phyloP scores from a whole-genome alignment of 1,140 invertebrate species.

The Ephestia elutella region DNA sequence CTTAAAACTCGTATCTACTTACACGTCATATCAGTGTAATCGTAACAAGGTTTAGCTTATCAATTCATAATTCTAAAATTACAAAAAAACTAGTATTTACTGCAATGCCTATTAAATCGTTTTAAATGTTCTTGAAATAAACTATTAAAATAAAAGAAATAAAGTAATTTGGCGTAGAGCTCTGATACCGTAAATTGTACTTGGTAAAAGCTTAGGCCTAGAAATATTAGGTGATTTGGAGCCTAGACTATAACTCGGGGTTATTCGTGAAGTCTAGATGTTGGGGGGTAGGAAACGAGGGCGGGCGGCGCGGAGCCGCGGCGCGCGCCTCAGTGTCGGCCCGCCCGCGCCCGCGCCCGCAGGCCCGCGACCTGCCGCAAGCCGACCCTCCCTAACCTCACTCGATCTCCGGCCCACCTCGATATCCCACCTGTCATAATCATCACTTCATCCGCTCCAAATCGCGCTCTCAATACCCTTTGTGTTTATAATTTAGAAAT shows the following conservation, averaged over 20 bases:
- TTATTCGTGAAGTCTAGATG: slow-evolving; percentile 12
- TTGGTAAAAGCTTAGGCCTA: not conserved
- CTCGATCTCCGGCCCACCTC: slow-evolving; percentile 39
- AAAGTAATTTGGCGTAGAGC: no score
- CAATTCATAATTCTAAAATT: no score
- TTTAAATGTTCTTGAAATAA: no score
- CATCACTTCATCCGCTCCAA: slow-evolving; percentile 25
- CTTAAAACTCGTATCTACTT: no score
- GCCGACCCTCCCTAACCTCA: slow-evolving; percentile 47
- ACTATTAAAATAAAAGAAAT: no score
- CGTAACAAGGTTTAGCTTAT: no score
- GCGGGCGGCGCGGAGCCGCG: slow-evolving; percentile 27
- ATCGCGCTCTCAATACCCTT: slow-evolving; percentile 13
- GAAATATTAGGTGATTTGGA: not conserved
- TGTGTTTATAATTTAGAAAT: not conserved
- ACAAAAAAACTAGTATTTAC: no score
- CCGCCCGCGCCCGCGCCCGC: slow-evolving; percentile 62
- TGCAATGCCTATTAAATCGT: no score
- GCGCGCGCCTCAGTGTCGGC: slow-evolving; percentile 63
- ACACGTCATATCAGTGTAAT: no score
- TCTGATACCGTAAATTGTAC: not conserved
- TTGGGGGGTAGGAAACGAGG: slow-evolving; percentile 34
- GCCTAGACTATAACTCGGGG: not conserved
- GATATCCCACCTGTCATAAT: slow-evolving; percentile 42
- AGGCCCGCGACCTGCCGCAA: slow-evolving; percentile 42